phyloP scores from a whole-genome alignment of 2,797 vertebrate species.

The Ciconia nigra region DNA sequence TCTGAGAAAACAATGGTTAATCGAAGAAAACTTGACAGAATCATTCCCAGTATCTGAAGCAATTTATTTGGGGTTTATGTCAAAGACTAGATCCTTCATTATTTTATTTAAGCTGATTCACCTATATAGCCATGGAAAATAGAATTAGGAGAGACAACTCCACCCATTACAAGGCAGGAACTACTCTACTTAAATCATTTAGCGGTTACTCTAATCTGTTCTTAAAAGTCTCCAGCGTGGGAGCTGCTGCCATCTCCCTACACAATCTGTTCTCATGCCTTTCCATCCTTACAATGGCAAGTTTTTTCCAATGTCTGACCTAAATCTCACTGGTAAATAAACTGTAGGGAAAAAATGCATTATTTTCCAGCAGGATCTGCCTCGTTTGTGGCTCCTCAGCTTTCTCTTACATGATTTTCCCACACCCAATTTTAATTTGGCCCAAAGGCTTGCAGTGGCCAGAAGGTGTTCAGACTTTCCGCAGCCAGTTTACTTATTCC shows the following conservation, averaged over 20 bases:
- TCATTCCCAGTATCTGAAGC: neutral
- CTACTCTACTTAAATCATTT: neutral
- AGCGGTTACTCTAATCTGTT: slow-evolving; percentile 32
- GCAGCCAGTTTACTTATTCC: neutral
- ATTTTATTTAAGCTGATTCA: neutral
- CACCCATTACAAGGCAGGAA: neutral
- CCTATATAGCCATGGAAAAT: neutral
- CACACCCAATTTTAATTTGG: neutral
- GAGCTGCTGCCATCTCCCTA: slow-evolving; percentile 5
- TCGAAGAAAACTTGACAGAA: neutral
- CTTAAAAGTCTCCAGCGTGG: neutral
- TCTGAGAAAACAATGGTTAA: neutral
- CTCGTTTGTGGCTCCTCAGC: neutral
- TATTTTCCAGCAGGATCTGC: neutral
- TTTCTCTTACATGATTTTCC: neutral
- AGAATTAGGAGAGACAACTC: neutral
- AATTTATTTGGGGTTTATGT: neutral
- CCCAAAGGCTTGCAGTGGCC: neutral
- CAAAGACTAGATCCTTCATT: neutral
- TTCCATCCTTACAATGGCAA: neutral
- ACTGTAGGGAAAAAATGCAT: neutral
- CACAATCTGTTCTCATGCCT: slow-evolving; percentile 9
- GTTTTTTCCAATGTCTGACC: neutral
- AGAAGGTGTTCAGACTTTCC: neutral
- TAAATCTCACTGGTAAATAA: neutral